phyloP scores from a whole-genome alignment of 2,797 vertebrate species.

The Chaetophractus vellerosus region DNA sequence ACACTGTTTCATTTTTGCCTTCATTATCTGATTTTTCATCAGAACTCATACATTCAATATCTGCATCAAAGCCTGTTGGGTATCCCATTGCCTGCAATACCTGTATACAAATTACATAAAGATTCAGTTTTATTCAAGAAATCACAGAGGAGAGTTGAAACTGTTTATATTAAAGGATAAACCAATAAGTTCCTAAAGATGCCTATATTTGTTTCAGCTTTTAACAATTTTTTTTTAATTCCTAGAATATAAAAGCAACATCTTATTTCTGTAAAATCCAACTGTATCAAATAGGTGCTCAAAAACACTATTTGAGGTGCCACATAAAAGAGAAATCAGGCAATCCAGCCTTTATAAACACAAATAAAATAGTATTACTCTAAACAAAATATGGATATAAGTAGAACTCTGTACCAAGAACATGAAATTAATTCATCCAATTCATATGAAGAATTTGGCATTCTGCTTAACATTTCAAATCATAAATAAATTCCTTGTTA shows the following conservation, averaged over 20 bases:
- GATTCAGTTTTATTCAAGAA: slow-evolving; percentile 67
- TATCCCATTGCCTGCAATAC: slow-evolving; percentile 99
- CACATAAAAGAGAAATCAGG: not conserved
- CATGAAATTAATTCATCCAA: slow-evolving; percentile 71
- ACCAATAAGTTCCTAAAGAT: slow-evolving; percentile 33
- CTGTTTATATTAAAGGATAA: not conserved
- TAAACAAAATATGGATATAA: slow-evolving; percentile 29
- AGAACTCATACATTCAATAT: slow-evolving; percentile 97
- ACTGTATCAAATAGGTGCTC: not conserved
- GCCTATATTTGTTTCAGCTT: not conserved
- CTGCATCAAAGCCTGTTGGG: slow-evolving; percentile 98
- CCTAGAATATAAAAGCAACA: not conserved
- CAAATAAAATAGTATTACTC: slow-evolving; percentile 40
- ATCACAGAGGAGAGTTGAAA: slow-evolving; percentile 20
- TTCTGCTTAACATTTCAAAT: slow-evolving; percentile 48
- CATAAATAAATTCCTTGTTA: slow-evolving; percentile 52
- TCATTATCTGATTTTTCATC: slow-evolving; percentile 99
- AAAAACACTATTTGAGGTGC: not conserved
- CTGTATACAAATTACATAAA: slow-evolving; percentile 88
- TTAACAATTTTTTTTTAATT: slow-evolving; percentile 23
- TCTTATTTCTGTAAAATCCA: slow-evolving; percentile 34
- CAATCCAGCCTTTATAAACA: not conserved
- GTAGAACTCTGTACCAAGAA: slow-evolving; percentile 56
- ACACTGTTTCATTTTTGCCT: slow-evolving; percentile 96
- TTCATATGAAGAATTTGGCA: slow-evolving; percentile 57